These are phyloP conservation scores for Acanthiza pusilla DNA, from an alignment of 2,797 vertebrate species.

Conservation along the genomic window DNA sequence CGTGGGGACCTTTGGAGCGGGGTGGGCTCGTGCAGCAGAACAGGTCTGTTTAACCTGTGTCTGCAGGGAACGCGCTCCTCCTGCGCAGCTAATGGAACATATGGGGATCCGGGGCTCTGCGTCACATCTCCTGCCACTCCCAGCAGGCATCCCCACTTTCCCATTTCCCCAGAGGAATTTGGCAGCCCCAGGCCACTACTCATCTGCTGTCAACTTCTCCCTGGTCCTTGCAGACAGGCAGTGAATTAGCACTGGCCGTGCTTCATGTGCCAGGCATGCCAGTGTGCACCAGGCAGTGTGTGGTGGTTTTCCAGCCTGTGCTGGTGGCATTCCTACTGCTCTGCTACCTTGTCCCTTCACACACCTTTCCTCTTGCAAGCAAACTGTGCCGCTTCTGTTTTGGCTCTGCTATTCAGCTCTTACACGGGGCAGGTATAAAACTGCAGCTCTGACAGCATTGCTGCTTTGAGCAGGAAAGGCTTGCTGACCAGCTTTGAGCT, in stretches of 20 bases:
- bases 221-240: background rate
- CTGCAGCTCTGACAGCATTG: background rate
- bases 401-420: accelerated
- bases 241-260: background rate
- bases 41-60: background rate
- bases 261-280: accelerated
- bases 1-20: accelerated
- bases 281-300: accelerated
- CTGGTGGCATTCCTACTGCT: background rate
- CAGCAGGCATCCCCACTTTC: background rate
- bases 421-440: background rate
- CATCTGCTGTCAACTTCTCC: background rate
- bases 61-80: background rate
- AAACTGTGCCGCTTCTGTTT: background rate
- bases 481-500: background rate
- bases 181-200: background rate
- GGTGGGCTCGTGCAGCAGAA: accelerated
- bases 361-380: background rate
- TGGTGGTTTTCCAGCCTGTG: background rate
- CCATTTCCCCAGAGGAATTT: background rate
- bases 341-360: background rate
- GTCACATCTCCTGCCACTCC: background rate
- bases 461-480: background rate
- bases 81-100: background rate
- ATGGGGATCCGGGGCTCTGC: background rate